Evolutionary conservation across 2,888 invertebrate genomes (phyloP).

Genomic region (Dilophus febrilis): DNA sequence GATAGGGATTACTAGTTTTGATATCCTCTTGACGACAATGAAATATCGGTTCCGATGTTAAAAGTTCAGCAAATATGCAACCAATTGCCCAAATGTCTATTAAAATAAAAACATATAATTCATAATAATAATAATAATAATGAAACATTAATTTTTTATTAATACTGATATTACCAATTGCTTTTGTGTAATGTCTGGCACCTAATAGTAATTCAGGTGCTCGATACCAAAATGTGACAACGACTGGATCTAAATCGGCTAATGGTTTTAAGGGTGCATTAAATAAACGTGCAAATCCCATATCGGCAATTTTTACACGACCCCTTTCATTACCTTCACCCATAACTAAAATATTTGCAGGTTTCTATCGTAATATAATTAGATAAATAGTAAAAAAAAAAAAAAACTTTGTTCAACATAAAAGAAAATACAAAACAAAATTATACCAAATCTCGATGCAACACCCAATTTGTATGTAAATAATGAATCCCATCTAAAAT

Average conservation of each 20-base stretch:
- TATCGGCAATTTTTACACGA: conserved; percentile 94
- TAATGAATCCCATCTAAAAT: conserved; percentile 98
- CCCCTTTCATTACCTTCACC: conserved; percentile 96
- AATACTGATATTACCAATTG: conserved; percentile 54
- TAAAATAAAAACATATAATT: background rate
- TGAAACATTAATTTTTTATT: conserved; percentile 2
- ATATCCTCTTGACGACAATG: conserved; percentile 99
- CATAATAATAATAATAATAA: conserved; percentile 2
- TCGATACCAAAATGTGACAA: conserved; percentile 99
- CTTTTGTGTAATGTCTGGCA: conserved; percentile 94
- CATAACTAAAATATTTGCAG: conserved; percentile 98
- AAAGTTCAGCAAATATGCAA: conserved; percentile 96
- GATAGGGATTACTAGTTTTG: conserved; percentile 98
- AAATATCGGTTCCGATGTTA: conserved; percentile 98
- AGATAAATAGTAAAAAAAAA: conserved; percentile 3
- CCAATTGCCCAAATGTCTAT: conserved; percentile 95
- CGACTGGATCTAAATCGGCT: conserved; percentile 96
- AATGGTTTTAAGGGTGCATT: conserved; percentile 95
- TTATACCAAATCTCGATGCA: conserved; percentile 85
- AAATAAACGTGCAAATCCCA: conserved; percentile 97
- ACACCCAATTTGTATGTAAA: conserved; percentile 96
- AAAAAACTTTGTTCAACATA: conserved; percentile 1
- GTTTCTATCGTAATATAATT: conserved; percentile 47
- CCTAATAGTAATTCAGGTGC: conserved; percentile 90
- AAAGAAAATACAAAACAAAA: background rate